Evolutionary conservation across 2,888 invertebrate genomes (phyloP), one percentile per base, ranked within the genome.

Genomic region (Therioaphis trifolii): DNA sequence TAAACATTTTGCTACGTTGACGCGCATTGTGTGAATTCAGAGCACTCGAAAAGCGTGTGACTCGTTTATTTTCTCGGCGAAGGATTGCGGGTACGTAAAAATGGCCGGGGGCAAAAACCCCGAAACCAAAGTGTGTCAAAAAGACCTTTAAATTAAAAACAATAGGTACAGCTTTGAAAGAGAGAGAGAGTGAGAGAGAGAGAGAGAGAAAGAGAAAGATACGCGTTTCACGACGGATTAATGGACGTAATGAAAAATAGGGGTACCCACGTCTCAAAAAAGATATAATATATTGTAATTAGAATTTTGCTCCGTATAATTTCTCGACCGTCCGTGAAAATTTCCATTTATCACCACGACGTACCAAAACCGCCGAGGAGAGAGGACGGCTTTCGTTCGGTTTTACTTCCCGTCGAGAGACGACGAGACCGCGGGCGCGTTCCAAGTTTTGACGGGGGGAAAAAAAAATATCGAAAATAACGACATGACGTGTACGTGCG

Each of bases 261-360:
- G 40, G 24, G 27, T 58, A 58, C 58, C 74, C 74, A 15, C 11
- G 35, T 74, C 21, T 55, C 55, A 7, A 55, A 74, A 74, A 75
- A 75, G 15, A 68, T 21, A 40, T 9, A 71, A 24, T 49, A 29
- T 18, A 29, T 7, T 71, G 24, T 43, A 75, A 75, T 75, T 58
- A 75, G 18, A 24, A 18, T 40, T 58, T 58, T 24, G 4, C 18
- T 18, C 18, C 69, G 24, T 5, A 24, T n/a, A 18, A 68, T 68
- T 43, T 43, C 12, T 12, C 46, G 18, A 18, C 35, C n/a, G 35
- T 35, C n/a, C n/a, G n/a, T n/a, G n/a, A 68, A 9, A 52, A 52
- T 18, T 49, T 49, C 49, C 49, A 49, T 49, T 49, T 49, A 49
- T 49, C 49, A 52, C 52, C 1, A 4, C n/a, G n/a, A 4, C n/a